phyloP scores from a whole-genome alignment of 2,797 vertebrate species.

The Gymnocypris eckloni region DNA sequence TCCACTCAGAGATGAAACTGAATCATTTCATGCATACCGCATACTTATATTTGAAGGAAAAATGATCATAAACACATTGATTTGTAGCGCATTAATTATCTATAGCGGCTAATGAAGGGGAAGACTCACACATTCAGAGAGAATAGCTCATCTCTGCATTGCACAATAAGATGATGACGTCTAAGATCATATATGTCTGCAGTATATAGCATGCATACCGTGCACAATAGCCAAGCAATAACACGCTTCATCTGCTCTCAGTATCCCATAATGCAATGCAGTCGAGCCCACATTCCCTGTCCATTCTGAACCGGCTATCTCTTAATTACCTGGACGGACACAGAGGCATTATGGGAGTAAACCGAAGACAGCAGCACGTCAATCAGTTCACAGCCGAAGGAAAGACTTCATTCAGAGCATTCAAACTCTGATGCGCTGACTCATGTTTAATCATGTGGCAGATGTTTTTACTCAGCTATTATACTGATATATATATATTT shows the following conservation, averaged over 20 bases:
- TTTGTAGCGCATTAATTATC: too few species aligned
- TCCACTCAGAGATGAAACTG: neutral
- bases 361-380: neutral
- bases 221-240: too few species aligned
- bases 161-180: too few species aligned
- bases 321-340: neutral
- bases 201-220: neutral
- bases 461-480: too few species aligned
- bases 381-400: neutral
- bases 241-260: too few species aligned
- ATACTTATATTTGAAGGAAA: too few species aligned
- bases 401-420: neutral
- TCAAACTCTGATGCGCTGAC: too few species aligned
- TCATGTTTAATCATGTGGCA: neutral
- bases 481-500: too few species aligned
- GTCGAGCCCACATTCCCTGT: neutral
- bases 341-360: neutral
- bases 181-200: neutral
- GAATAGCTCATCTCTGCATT: too few species aligned
- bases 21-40: neutral
- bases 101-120: too few species aligned
- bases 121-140: too few species aligned
- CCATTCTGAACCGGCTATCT: neutral
- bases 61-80: too few species aligned
- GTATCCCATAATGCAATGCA: neutral